phyloP scores from a whole-genome alignment of 2,888 invertebrate species.

The Drosophila pseudotalamancana region DNA sequence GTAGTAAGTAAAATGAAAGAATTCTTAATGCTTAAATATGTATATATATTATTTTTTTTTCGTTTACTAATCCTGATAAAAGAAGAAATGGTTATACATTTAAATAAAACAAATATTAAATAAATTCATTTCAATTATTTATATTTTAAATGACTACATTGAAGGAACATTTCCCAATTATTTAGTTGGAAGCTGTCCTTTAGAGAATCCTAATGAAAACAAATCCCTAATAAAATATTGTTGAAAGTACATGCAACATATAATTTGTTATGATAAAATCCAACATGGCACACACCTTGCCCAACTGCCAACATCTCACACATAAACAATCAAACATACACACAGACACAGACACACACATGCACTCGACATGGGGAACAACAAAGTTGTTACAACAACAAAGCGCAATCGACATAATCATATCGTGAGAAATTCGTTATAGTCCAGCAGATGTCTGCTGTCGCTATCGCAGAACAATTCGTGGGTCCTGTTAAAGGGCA shows the following conservation, averaged over 20 bases:
- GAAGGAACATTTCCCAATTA: too few relatives aligned
- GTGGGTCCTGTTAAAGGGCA: conserved; percentile 66
- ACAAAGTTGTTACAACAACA: conserved; percentile 59
- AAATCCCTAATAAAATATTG: conserved; percentile 32
- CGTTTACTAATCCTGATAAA: too few relatives aligned
- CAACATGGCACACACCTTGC: conserved; percentile 66
- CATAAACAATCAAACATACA: conserved; percentile 15
- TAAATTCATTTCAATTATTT: too few relatives aligned
- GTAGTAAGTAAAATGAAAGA: too few relatives aligned
- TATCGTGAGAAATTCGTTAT: conserved; percentile 83
- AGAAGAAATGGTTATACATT: too few relatives aligned
- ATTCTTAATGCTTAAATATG: too few relatives aligned
- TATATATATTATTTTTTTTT: too few relatives aligned
- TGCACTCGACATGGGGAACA: conserved; percentile 30
- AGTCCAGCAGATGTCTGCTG: conserved; percentile 78
- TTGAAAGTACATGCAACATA: conserved; percentile 16
- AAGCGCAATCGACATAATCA: conserved; percentile 81
- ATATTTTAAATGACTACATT: too few relatives aligned
- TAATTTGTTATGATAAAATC: conserved; percentile 59
- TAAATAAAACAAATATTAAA: too few relatives aligned
- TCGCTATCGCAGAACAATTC: conserved; percentile 39
- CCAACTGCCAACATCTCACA: conserved; percentile 17
- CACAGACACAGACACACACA: conserved; percentile 12
- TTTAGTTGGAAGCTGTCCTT: too few relatives aligned
- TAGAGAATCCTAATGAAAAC: neutral